Conservation (phyloP, 2,888 invertebrate genomes). For the Tillus elongatus region DNA sequence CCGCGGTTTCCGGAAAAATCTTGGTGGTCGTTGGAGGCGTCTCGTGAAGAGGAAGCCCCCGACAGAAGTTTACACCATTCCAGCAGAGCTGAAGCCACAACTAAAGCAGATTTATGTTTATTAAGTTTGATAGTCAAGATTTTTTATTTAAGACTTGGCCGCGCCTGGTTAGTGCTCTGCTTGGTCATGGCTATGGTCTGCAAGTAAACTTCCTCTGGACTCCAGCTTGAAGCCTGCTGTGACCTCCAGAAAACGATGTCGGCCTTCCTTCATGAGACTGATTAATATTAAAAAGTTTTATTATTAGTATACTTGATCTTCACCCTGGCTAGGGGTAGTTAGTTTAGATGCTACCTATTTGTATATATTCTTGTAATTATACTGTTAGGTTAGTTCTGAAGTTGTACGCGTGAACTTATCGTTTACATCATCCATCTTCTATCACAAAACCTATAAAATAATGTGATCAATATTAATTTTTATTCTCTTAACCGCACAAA, state of each 20-base stretch:
- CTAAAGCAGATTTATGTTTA: constrained; percentile 84
- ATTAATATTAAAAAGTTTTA: constrained; percentile 26
- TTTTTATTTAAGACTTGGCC: no score
- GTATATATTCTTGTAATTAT: constrained; percentile 16
- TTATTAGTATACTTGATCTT: constrained; percentile 7
- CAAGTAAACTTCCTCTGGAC: no score
- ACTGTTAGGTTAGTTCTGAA: constrained; percentile 18
- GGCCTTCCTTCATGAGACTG: constrained; percentile 38
- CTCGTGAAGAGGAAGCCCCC: constrained; percentile 76
- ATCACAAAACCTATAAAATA: neutral
- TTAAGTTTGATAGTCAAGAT: no score
- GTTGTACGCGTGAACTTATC: constrained; percentile 14
- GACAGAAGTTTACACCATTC: constrained; percentile 74
- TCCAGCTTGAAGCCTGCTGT: no score
- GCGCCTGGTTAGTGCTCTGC: no score
- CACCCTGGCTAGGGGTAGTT: neutral
- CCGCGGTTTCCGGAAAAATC: constrained; percentile 75
- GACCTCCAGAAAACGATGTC: constrained; percentile 16
- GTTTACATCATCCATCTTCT: no score
- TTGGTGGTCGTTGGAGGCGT: constrained; percentile 78
- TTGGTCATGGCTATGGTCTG: no score
- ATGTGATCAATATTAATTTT: constrained; percentile 30
- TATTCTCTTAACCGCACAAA: constrained; percentile 19
- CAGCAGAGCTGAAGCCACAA: constrained; percentile 78
- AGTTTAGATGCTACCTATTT: constrained; percentile 15